These are phyloP conservation scores for Gallinago paraguaiae DNA, from an alignment of 2,113 vertebrate species.

Conservation along the genomic window DNA sequence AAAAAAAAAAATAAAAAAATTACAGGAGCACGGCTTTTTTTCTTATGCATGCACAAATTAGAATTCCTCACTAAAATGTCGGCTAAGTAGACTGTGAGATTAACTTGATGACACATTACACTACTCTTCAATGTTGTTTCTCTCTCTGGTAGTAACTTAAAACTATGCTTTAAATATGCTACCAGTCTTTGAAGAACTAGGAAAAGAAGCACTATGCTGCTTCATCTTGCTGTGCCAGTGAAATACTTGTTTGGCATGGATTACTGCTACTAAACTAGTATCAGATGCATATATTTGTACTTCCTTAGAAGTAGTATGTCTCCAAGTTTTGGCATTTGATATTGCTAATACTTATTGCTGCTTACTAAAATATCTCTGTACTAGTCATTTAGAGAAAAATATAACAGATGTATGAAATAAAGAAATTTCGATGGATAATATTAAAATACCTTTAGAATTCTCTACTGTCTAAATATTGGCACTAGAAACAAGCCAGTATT, in stretches of 20 bases:
- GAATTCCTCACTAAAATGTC: background rate
- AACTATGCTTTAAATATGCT: background rate
- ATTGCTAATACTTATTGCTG: background rate
- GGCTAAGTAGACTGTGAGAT: background rate
- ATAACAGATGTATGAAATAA: background rate
- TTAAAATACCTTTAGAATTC: background rate
- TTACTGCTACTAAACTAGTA: background rate
- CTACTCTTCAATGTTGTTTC: background rate
- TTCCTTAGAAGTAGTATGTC: background rate
- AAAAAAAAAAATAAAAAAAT: background rate
- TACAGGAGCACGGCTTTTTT: background rate
- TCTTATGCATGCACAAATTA: background rate
- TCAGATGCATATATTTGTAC: background rate
- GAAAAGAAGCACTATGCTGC: background rate
- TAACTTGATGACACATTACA: background rate
- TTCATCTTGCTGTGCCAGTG: background rate
- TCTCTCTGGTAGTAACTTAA: background rate
- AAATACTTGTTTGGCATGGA: background rate
- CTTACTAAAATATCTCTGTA: background rate
- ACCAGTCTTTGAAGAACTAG: background rate
- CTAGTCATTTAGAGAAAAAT: background rate
- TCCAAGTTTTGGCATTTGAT: background rate
- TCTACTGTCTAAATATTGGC: background rate
- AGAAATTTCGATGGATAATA: background rate
- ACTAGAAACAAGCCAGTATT: background rate